Base-by-base conservation (phyloP, 1,140 invertebrate species). In the Lordiphosa mommai region DNA sequence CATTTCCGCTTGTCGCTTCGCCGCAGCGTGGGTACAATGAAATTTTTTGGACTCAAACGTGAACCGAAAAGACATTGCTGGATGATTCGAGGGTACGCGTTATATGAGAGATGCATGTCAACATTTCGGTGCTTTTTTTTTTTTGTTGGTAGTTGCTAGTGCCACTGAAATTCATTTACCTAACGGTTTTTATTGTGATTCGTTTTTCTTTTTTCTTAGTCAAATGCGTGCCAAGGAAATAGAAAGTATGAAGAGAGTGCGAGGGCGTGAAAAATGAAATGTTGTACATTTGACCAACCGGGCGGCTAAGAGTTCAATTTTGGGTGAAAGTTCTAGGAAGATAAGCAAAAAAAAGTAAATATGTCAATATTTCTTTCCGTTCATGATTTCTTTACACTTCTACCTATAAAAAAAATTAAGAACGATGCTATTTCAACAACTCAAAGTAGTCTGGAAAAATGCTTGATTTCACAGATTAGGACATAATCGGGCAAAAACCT, bases 61-160 rank as follows among this genome's bases (percentile, higher is more conserved):
- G 67, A 72, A 65, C 63, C 33, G 41, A 72, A 74, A 58, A 63
- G 51, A 74, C 67, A 47, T 57, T 48, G 59, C 37, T 34, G 40
- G 32, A 23, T 10, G 37, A 0, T 27, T 20, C 10, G 32, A 53
- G 63, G 53, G 55, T 73, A 80, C 65, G 69, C 74, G 69, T 80
- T 80, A 80, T 80, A 71, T 80, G 76, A 82, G 76, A 82, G 77
- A 82, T 82, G 76, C 76, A 82, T 82, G 76, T 82, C 76, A 80
- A 82, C 74, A 43, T 56, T 61, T 47, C 33, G 9, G 10, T 27
- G 10, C 7, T 32, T n/a, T 46, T n/a, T 71, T 56, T 60, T 27
- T 37, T 49, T 41, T 14, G 55, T 40, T 55, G 27, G 44, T 56
- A 20, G 38, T n/a, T 10, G 66, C 64, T 51, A 51, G 41, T 77